A percentile compares a stretch with the other conserved stretches of the same genome.
Conservation (phyloP, 2,888 invertebrate genomes). For the Eupithecia pulchellata region DNA sequence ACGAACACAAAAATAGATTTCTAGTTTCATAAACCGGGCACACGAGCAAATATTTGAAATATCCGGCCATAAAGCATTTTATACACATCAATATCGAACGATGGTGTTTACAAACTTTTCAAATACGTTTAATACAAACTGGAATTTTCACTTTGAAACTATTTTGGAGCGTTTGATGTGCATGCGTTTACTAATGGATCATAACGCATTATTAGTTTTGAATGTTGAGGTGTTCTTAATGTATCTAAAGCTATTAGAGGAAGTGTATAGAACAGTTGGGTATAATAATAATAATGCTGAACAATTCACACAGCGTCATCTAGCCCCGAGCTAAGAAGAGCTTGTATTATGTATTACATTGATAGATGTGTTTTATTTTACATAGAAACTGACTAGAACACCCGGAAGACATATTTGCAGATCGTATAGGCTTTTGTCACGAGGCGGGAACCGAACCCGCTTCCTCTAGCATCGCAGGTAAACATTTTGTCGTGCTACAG, state of each 20-base stretch:
- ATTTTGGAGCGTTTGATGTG: constrained; percentile 74
- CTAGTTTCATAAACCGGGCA: constrained; percentile 24
- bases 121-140: constrained; percentile 66
- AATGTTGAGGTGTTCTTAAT: constrained; percentile 35
- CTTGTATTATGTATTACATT: no score
- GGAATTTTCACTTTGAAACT: constrained; percentile 60
- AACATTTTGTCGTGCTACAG: no score
- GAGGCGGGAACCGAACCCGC: no score
- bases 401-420: no score
- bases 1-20: constrained; percentile 16
- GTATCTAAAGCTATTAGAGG: constrained; percentile 22
- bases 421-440: no score
- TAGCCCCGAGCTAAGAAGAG: no score
- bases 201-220: constrained; percentile 57
- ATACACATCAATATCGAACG: constrained; percentile 54
- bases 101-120: constrained; percentile 71
- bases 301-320: no score
- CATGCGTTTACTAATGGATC: constrained; percentile 52
- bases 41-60: constrained; percentile 39
- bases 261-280: not conserved
- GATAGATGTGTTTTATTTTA: no score
- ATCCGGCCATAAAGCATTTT: constrained; percentile 58
- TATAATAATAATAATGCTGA: no score
- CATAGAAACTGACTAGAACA: no score
- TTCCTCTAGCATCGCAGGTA: no score